Evolutionary conservation across 2,797 vertebrate species (phyloP), one percentile per base, ranked within the genome.

Genomic region (Sebastes flavidus): DNA sequence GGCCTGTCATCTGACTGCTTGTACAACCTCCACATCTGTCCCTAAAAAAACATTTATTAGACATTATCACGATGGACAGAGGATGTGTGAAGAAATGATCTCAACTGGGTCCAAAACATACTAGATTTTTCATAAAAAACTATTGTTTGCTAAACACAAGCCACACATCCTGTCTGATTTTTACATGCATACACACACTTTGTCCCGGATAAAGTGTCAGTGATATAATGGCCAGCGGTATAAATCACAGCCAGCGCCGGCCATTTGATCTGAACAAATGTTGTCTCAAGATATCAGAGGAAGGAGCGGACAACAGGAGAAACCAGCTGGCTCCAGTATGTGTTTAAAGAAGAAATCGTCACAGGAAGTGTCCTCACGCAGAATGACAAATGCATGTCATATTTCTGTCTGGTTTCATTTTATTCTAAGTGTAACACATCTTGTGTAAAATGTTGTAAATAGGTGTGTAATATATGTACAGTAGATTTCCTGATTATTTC

Each of bases 221-320:
- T 13, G 34, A 74, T 66, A 63, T 83, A 78, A 78, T 61, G 38
- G 27, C 25, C 77, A 81, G 71, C 65, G 34, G 27, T 67, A 80
- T 84, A 89, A 91, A 91, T 91, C 78, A 80, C 75, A 83, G 70
- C 29, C 68, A 54, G 24, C 14, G 2, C 49, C 6, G 3, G 60
- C 63, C 72, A 9, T 89, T 89, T 89, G 68, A 88, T 63, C 87
- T 91, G 78, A 91, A 87, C 91, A 93, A 93, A 93, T 93, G 86
- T 94, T 93, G 81, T 92, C 87, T 89, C 71, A 89, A 92, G 89
- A 86, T 91, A 89, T 90, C 71, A 87, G 75, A 81, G 86, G 78
- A 78, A 67, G 38, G 62, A 65, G 71, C 32, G 22, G 62, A 58
- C 78, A 61, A 55, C 32, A 54, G 77, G 60, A 85, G 60, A 85